Percentiles rank a stretch among this genome's conserved stretches.
phyloP scores from a whole-genome alignment of 2,113 vertebrate species.

The Otocyon megalotis region DNA sequence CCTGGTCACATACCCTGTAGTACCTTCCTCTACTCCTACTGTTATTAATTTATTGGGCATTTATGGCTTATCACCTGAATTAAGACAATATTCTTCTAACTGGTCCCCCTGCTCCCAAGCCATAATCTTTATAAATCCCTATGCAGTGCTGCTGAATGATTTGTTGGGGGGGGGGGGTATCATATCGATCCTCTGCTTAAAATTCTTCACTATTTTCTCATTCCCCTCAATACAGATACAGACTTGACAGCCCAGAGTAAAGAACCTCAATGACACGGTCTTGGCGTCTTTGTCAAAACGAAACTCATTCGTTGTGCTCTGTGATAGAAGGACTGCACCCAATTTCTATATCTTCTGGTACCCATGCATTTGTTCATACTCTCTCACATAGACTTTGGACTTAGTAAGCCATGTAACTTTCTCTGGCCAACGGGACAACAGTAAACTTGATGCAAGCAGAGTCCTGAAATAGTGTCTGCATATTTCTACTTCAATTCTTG shows the following conservation, averaged over 20 bases:
- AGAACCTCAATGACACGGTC: not conserved
- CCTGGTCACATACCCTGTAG: not conserved
- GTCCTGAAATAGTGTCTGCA: not conserved
- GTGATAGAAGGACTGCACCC: not conserved
- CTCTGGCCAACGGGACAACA: not conserved
- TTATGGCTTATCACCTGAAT: not conserved
- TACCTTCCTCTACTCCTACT: not conserved
- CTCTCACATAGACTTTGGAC: not conserved
- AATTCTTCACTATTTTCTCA: not conserved
- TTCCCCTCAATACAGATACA: not conserved
- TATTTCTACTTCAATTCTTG: not conserved
- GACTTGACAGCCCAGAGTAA: not conserved
- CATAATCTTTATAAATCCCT: not conserved
- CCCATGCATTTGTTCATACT: not conserved
- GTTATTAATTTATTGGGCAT: not conserved
- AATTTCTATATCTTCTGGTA: not conserved
- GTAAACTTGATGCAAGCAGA: not conserved
- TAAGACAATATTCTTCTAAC: not conserved
- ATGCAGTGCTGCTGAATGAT: not conserved
- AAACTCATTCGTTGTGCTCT: not conserved
- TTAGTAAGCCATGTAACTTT: not conserved
- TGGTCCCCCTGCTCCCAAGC: not conserved
- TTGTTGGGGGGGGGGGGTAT: not conserved
- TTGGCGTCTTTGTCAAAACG: not conserved
- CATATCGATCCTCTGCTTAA: not conserved